Conservation (phyloP, 2,797 vertebrate genomes). For the Melanotaenia maccullochi region DNA sequence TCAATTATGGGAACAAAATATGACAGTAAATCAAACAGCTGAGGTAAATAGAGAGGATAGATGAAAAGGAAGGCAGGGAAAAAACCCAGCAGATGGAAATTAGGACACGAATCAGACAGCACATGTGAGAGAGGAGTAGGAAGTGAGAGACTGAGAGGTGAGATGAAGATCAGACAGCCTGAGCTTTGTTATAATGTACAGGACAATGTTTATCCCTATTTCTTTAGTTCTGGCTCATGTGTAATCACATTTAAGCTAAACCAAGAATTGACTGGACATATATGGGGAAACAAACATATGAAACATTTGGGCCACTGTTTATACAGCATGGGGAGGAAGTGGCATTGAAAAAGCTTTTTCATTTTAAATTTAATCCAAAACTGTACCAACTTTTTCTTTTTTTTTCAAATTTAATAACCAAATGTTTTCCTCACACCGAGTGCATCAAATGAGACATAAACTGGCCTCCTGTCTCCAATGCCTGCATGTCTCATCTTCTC, state of each 20-base stretch:
- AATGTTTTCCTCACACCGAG: constrained; percentile 14
- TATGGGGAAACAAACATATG: neutral
- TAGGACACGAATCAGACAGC: constrained; percentile 36
- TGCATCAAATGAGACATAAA: constrained; percentile 9
- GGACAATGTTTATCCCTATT: neutral
- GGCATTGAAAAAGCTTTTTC: constrained; percentile 14
- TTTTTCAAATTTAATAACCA: constrained; percentile 20
- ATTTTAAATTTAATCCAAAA: constrained; percentile 30
- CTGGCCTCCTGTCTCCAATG: neutral
- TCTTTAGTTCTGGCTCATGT: neutral
- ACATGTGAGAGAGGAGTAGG: constrained; percentile 19
- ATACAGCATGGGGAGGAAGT: neutral
- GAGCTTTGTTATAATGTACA: constrained; percentile 8
- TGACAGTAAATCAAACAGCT: constrained; percentile 27
- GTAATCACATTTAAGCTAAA: neutral
- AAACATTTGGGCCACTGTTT: too few species aligned
- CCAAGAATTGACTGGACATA: neutral
- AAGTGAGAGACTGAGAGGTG: constrained; percentile 51
- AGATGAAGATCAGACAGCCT: constrained; percentile 38
- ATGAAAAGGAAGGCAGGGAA: constrained; percentile 4
- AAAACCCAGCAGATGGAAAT: constrained; percentile 43
- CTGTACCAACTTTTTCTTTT: neutral
- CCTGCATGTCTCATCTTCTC: constrained; percentile 24
- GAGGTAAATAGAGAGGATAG: constrained; percentile 8
- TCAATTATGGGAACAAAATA: constrained; percentile 34